phyloP scores from a whole-genome alignment of 2,113 vertebrate species.

The Epinephelus cyanopodus region DNA sequence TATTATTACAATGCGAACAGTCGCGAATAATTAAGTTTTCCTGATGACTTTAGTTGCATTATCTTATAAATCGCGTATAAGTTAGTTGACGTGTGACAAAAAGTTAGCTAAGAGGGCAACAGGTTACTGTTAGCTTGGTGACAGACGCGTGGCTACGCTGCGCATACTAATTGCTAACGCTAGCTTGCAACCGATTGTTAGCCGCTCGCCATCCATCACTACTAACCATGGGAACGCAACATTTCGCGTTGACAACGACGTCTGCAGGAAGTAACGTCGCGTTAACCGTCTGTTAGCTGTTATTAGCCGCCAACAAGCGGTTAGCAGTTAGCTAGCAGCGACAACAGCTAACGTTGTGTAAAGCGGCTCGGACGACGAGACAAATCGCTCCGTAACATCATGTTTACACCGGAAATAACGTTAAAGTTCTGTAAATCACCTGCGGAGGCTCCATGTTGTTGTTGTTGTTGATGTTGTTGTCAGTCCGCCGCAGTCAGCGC shows the following conservation, averaged over 20 bases:
- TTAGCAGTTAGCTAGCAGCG: slow-evolving; percentile 29
- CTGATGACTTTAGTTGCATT: background rate
- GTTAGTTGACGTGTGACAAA: background rate
- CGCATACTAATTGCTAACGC: background rate
- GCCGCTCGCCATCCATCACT: too few relatives aligned
- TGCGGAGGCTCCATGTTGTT: slow-evolving; percentile 64
- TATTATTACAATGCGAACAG: too few relatives aligned
- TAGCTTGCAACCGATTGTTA: background rate
- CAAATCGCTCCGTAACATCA: accelerated
- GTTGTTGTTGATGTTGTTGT: slow-evolving; percentile 14
- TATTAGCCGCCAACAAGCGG: background rate
- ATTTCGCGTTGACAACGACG: background rate
- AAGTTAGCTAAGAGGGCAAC: slow-evolving; percentile 16
- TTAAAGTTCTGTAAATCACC: slow-evolving; percentile 16
- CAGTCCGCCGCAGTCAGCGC: slow-evolving; percentile 53
- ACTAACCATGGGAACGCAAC: background rate
- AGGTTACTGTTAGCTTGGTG: slow-evolving; percentile 3
- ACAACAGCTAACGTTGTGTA: background rate
- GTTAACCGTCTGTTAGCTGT: background rate
- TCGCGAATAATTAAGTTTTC: background rate
- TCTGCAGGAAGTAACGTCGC: background rate
- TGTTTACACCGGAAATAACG: accelerated
- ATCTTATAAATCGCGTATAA: background rate
- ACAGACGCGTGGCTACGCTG: background rate
- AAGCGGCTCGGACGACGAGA: accelerated